Conservation (phyloP, 1,140 invertebrate species). For the Lysiphlebus fabarum region DNA sequence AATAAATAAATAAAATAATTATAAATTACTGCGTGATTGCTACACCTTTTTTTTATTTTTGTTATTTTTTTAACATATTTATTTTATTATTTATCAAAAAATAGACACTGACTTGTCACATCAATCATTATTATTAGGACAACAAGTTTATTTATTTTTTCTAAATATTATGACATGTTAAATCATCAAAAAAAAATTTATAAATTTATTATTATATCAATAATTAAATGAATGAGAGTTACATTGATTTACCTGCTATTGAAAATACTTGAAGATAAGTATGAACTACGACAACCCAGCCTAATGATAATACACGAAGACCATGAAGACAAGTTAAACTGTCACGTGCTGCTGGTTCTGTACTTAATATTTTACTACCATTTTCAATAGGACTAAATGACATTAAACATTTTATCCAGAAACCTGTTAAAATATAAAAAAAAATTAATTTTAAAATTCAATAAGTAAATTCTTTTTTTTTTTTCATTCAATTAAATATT, state of each 20-base stretch:
- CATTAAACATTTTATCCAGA: conserved; percentile 59
- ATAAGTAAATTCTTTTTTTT: neutral
- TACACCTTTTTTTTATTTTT: too few relatives aligned
- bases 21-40: too few relatives aligned
- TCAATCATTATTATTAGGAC: too few relatives aligned
- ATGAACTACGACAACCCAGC: conserved; percentile 92
- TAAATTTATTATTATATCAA: neutral
- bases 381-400: conserved; percentile 64
- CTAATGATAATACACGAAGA: conserved; percentile 76
- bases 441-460: neutral
- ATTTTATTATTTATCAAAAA: too few relatives aligned
- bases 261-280: conserved; percentile 79
- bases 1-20: too few relatives aligned
- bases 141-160: too few relatives aligned
- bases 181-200: neutral
- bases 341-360: conserved; percentile 59
- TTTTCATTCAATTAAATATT: too few relatives aligned
- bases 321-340: conserved; percentile 78
- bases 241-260: conserved; percentile 63
- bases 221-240: conserved; percentile 4
- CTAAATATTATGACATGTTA: too few relatives aligned
- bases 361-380: conserved; percentile 61
- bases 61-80: too few relatives aligned
- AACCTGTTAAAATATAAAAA: conserved; percentile 42
- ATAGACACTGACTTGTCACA: too few relatives aligned